These are phyloP conservation scores for Andrena dorsata DNA, from an alignment of 2,888 invertebrate species.

Conservation along the genomic window DNA sequence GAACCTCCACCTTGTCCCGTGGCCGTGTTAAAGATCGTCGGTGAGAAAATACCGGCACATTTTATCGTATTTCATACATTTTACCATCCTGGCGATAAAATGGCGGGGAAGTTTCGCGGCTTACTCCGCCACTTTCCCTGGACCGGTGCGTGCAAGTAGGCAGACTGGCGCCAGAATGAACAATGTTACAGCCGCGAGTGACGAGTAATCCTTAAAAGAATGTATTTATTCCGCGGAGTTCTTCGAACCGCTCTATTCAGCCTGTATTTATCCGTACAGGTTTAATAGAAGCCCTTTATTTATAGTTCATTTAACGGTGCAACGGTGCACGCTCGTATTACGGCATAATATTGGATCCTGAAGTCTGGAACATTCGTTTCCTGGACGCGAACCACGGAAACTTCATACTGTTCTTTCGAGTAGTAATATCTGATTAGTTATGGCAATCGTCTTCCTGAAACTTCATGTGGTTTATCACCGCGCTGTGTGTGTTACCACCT, in stretches of 20 bases:
- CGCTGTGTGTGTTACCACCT: neutral
- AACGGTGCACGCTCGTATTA: slow-evolving; percentile 29
- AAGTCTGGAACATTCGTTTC: neutral
- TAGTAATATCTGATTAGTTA: neutral
- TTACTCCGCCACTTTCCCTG: slow-evolving; percentile 44
- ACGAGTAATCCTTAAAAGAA: slow-evolving; percentile 48
- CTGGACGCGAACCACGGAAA: neutral
- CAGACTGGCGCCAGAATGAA: slow-evolving; percentile 55
- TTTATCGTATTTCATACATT: slow-evolving; percentile 69
- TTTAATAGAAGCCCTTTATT: slow-evolving; percentile 48
- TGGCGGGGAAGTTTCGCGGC: slow-evolving; percentile 36
- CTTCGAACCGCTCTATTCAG: slow-evolving; percentile 52
- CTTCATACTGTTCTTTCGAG: neutral
- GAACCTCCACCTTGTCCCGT: slow-evolving; percentile 59
- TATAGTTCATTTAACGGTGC: slow-evolving; percentile 31
- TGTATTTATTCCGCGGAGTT: slow-evolving; percentile 39
- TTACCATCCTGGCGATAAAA: slow-evolving; percentile 62
- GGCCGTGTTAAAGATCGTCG: slow-evolving; percentile 63
- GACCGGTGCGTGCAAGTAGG: slow-evolving; percentile 36
- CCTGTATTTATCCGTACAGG: slow-evolving; percentile 29
- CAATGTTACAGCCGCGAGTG: slow-evolving; percentile 29
- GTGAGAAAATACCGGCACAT: slow-evolving; percentile 66
- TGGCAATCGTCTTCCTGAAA: neutral
- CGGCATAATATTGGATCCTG: neutral
- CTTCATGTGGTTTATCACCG: neutral